phyloP scores from a whole-genome alignment of 2,113 vertebrate species.

The Myanophis thanlyinensis region DNA sequence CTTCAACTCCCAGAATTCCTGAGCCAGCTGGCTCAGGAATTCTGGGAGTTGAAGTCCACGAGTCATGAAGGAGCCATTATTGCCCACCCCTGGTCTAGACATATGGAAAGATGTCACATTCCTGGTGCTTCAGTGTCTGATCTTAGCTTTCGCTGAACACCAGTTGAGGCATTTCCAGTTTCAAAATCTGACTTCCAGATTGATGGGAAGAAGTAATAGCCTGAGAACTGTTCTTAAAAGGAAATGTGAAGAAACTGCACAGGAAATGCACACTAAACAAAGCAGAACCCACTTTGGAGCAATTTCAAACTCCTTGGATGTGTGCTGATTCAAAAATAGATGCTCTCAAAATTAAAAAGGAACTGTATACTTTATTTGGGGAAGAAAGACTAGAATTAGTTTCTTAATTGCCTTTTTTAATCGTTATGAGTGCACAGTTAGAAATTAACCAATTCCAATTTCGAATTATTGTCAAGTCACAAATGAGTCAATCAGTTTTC shows the following conservation, averaged over 20 bases:
- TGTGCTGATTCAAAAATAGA: neutral
- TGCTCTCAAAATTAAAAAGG: neutral
- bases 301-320: neutral
- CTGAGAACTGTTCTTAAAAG: neutral
- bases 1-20: no score
- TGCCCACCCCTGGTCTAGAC: no score
- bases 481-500: neutral
- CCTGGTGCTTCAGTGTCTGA: neutral
- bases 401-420: neutral
- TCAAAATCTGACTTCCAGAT: neutral
- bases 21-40: no score
- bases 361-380: neutral
- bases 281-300: neutral
- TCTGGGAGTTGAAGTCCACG: no score
- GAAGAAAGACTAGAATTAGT: neutral
- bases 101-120: neutral
- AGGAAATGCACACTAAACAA: neutral
- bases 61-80: no score
- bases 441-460: neutral
- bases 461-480: neutral
- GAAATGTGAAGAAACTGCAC: neutral
- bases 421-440: neutral
- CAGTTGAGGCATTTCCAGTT: constrained; percentile 32
- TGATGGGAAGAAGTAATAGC: constrained; percentile 9
- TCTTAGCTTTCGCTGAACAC: neutral